Percentiles rank a stretch among this genome's conserved stretches.
Evolutionary conservation across 2,888 invertebrate genomes (phyloP).

Genomic region (Eurytoma californica): DNA sequence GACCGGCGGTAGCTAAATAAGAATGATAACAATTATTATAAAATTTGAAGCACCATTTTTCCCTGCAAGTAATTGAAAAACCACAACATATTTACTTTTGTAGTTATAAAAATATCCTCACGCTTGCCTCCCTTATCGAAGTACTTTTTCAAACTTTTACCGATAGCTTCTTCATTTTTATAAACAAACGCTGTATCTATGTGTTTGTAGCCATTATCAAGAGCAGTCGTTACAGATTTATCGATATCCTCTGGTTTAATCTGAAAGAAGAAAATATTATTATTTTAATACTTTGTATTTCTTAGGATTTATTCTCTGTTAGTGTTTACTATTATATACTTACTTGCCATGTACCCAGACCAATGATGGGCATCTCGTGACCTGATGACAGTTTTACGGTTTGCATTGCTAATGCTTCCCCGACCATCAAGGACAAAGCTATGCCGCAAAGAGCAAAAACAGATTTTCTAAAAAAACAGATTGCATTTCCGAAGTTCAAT

Average conservation of each 20-base stretch:
- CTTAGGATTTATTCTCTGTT: background rate
- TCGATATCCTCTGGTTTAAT: slow-evolving; percentile 77
- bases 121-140: slow-evolving; percentile 80
- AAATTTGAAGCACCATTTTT: background rate
- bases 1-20: slow-evolving; percentile 80
- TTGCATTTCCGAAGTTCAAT: background rate
- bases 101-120: slow-evolving; percentile 85
- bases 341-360: slow-evolving; percentile 78
- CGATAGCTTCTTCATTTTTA: slow-evolving; percentile 86
- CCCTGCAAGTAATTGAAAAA: background rate
- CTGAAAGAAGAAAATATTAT: slow-evolving; percentile 13
- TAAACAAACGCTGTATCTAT: slow-evolving; percentile 89
- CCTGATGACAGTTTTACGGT: slow-evolving; percentile 70
- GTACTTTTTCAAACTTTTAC: slow-evolving; percentile 82
- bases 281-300: background rate
- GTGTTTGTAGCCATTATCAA: slow-evolving; percentile 84
- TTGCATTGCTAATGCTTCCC: slow-evolving; percentile 58
- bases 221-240: slow-evolving; percentile 79
- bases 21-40: background rate
- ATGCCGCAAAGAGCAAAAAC: background rate
- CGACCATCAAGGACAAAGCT: background rate
- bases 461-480: background rate
- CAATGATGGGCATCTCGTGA: slow-evolving; percentile 81
- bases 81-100: slow-evolving; percentile 78
- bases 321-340: background rate